Evolutionary conservation across 2,113 vertebrate genomes (phyloP), one percentile per base, ranked within the genome.

Genomic region (Sprattus sprattus): DNA sequence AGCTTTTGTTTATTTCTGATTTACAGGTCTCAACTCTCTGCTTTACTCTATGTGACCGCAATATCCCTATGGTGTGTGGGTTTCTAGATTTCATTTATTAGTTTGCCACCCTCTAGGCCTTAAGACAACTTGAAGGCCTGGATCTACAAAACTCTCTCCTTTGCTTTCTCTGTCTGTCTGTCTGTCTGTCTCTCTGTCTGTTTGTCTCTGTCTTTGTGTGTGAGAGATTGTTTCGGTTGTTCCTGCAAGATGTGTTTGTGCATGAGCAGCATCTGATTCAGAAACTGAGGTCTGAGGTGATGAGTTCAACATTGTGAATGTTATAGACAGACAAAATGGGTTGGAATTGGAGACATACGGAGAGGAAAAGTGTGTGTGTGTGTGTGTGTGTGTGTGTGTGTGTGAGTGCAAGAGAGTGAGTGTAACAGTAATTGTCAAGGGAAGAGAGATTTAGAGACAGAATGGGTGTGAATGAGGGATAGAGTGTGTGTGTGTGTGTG

Each of bases 401-500:
- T 60, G 16, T 60, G 54, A 0, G 54, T 6, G 54, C 3, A 6
- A 4, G 54, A 60, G 54, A 60, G 54, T 10, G 13, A 28, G 64
- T 67, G 25, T 54, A 15, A 13, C 25, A 13, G 10, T 28, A 3
- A 28, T 9, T 71, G 25, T 71, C 25, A 71, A 10, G 13, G 64
- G 11, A 32, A 11, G 64, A 28, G 22, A 71, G n/a, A 13, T 28
- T 4, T 15, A 11, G 10, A 71, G 64, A 71, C 8, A 28, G 25
- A 28, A 32, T 71, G 64, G 9, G 25, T 32, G 13, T 71, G 22
- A 57, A 2, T 64, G 18, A 64, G 8, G 7, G 60, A 64, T 22
- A 54, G 16, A 18, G 64, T n/a, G 22, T n/a, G 64, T 71, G 64
- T 32, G 64, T 71, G 25, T 32, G 84, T 44, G 89, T 32, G 22